Percentiles rank a stretch among this genome's conserved stretches.
These are phyloP conservation scores for Calycopis cecrops DNA, from an alignment of 1,140 invertebrate genomes.

Conservation along the genomic window DNA sequence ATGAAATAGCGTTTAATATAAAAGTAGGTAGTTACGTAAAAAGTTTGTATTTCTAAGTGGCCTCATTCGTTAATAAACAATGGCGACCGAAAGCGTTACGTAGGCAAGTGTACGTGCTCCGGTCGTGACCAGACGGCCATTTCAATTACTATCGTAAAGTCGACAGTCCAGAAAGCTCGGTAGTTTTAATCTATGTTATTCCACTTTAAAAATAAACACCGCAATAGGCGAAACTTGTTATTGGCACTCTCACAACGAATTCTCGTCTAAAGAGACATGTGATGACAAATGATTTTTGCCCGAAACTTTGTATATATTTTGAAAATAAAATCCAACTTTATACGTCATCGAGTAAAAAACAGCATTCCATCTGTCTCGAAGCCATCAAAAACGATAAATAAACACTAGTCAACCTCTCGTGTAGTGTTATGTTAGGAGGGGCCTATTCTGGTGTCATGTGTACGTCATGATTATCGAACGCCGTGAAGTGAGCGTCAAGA, in stretches of 20 bases:
- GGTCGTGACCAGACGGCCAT: constrained; percentile 66
- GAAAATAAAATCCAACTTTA: constrained; percentile 43
- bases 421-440: constrained; percentile 38
- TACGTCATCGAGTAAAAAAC: constrained; percentile 55
- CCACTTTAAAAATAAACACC: constrained; percentile 43
- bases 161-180: constrained; percentile 16
- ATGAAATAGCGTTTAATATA: too few species aligned
- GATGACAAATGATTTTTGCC: background rate
- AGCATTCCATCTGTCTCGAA: constrained; percentile 66
- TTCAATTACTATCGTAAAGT: constrained; percentile 72
- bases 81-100: constrained; percentile 20
- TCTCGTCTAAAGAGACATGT: constrained; percentile 12
- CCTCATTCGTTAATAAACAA: too few species aligned
- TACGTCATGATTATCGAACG: constrained; percentile 29
- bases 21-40: too few species aligned
- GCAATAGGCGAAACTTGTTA: background rate
- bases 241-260: background rate
- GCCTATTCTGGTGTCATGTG: constrained; percentile 37
- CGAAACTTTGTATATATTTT: constrained; percentile 37
- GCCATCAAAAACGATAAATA: constrained; percentile 71
- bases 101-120: constrained; percentile 41
- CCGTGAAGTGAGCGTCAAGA: too few species aligned
- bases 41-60: too few species aligned
- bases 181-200: constrained; percentile 60
- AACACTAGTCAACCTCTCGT: constrained; percentile 58